Evolutionary conservation across 2,888 invertebrate genomes (phyloP).

Genomic region (Anthophora plumipes): DNA sequence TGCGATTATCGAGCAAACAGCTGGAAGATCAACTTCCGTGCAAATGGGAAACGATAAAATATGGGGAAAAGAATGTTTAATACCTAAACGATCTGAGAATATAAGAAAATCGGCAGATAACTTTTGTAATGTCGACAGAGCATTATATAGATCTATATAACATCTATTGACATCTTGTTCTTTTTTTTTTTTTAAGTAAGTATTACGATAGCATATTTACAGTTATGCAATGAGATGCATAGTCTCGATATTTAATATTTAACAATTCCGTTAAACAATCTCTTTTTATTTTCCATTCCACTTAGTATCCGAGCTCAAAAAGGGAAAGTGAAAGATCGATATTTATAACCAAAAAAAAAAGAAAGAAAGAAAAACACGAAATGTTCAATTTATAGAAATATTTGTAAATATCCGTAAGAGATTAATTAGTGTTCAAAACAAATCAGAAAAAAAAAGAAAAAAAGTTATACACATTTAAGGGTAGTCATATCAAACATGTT

Average conservation of each 20-base stretch:
- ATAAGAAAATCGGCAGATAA: constrained; percentile 10
- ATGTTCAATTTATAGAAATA: constrained; percentile 3
- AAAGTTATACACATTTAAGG: not conserved
- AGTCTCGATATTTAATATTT: constrained; percentile 7
- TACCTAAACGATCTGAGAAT: constrained; percentile 16
- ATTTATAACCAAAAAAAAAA: not conserved
- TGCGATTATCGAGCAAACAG: constrained; percentile 14
- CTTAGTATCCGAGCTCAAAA: not conserved
- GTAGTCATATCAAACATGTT: constrained; percentile 1
- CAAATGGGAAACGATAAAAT: not conserved
- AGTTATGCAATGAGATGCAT: constrained; percentile 18
- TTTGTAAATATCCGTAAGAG: not conserved
- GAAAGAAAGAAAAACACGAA: constrained; percentile 3
- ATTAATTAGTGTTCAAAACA: constrained; percentile 20
- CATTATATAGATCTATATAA: no score
- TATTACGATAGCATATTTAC: constrained; percentile 24
- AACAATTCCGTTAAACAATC: constrained; percentile 7
- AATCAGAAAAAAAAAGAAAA: not conserved
- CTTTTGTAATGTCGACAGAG: constrained; percentile 24
- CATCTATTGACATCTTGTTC: constrained; percentile 15
- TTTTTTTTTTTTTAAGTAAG: constrained; percentile 44
- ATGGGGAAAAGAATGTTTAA: constrained; percentile 30
- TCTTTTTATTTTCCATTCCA: constrained; percentile 37
- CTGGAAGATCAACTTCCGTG: constrained; percentile 6
- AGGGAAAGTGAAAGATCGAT: not conserved